Conservation (phyloP, 2,888 invertebrate species). For the Miltochrista miniata region DNA sequence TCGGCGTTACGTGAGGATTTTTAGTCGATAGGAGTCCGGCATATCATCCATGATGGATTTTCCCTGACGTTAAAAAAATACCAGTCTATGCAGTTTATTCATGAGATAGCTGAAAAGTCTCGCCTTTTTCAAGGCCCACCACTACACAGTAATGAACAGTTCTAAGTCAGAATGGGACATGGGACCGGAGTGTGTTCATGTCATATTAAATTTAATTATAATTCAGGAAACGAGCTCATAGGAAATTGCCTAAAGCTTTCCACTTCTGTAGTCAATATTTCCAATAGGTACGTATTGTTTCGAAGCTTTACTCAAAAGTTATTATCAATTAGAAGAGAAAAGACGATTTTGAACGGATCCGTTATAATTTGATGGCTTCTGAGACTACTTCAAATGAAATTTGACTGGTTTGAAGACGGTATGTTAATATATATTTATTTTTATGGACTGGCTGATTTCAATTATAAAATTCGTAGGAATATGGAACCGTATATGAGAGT, state of each 20-base stretch:
- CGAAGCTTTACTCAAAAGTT: slow-evolving; percentile 1
- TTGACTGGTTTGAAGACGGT: too few species aligned
- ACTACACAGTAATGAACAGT: slow-evolving; percentile 15
- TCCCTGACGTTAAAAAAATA: too few species aligned
- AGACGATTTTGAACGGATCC: not conserved
- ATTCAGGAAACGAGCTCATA: slow-evolving; percentile 23
- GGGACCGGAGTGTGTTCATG: slow-evolving; percentile 9
- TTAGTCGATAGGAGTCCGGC: too few species aligned
- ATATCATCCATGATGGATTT: too few species aligned
- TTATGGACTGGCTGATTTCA: too few species aligned
- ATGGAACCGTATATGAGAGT: too few species aligned
- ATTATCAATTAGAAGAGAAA: slow-evolving; percentile 5
- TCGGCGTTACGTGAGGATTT: too few species aligned
- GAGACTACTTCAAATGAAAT: too few species aligned
- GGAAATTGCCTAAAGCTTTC: slow-evolving; percentile 3
- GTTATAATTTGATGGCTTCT: not conserved
- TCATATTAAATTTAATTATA: slow-evolving; percentile 26
- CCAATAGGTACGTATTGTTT: slow-evolving; percentile 7
- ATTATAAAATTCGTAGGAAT: too few species aligned
- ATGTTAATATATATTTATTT: too few species aligned
- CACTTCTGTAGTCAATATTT: slow-evolving; percentile 14
- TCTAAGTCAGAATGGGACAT: slow-evolving; percentile 13
- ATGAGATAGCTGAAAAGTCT: not conserved
- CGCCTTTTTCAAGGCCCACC: slow-evolving; percentile 22
- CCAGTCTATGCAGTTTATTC: too few species aligned